Conservation (phyloP, 2,113 vertebrate genomes). For the Electrona antarctica region DNA sequence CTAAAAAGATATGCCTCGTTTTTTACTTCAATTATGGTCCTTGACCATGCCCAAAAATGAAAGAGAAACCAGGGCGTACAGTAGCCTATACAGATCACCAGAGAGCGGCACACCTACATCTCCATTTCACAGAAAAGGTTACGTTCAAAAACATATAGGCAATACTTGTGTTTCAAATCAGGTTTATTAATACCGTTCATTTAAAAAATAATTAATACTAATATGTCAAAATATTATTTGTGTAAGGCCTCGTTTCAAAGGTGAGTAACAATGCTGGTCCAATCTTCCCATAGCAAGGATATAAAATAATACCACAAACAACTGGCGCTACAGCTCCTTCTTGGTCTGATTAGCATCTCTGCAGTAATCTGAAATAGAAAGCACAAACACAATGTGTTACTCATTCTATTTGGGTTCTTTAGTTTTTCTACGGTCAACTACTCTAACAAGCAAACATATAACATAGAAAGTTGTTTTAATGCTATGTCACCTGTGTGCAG, state of each 20-base stretch:
- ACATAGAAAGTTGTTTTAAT: too few species aligned
- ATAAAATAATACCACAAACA: neutral
- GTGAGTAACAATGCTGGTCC: constrained; percentile 14
- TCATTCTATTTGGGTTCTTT: neutral
- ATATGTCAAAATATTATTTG: neutral
- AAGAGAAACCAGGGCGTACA: neutral
- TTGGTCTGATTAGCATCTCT: constrained; percentile 27
- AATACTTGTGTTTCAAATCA: neutral
- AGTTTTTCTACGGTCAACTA: too few species aligned
- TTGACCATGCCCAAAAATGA: too few species aligned
- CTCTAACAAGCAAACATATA: too few species aligned
- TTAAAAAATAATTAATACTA: neutral
- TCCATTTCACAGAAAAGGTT: too few species aligned
- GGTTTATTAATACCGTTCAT: neutral
- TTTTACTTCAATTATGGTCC: neutral
- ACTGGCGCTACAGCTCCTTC: constrained; percentile 61
- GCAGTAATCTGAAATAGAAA: constrained; percentile 70
- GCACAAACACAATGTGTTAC: constrained; percentile 11
- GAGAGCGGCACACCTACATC: neutral
- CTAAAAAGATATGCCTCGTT: neutral
- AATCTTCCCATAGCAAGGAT: neutral
- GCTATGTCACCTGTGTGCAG: too few species aligned
- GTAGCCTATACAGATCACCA: neutral
- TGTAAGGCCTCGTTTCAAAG: neutral
- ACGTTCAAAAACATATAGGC: neutral